Evolutionary conservation across 2,113 vertebrate species (phyloP).

Genomic region (Pseudorasbora parva): DNA sequence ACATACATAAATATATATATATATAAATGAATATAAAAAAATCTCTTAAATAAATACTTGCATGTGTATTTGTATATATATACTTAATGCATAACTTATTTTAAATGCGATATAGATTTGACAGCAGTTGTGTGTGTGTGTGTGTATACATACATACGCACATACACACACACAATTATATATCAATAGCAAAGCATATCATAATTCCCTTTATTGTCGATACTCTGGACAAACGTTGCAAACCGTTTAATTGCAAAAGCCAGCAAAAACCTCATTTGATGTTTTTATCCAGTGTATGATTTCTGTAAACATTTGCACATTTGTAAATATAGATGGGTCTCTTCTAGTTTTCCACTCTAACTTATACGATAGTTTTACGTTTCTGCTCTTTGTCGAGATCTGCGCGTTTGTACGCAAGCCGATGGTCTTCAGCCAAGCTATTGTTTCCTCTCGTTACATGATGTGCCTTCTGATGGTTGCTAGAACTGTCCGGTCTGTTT

Average conservation of each 20-base stretch:
- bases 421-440: constrained; percentile 64
- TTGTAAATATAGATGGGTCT: constrained; percentile 72
- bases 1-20: too few species aligned
- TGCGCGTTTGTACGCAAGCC: constrained; percentile 62
- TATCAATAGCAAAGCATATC: constrained; percentile 12
- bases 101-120: too few species aligned
- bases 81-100: too few species aligned
- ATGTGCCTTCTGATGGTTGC: constrained; percentile 74
- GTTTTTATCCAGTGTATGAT: constrained; percentile 66
- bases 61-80: too few species aligned
- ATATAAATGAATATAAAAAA: too few species aligned
- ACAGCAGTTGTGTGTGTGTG: too few species aligned
- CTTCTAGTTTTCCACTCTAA: constrained; percentile 51
- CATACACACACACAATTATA: too few species aligned
- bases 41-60: too few species aligned
- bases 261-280: constrained; percentile 81
- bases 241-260: constrained; percentile 68
- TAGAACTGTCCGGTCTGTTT: constrained; percentile 41
- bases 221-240: constrained; percentile 43
- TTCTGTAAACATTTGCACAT: constrained; percentile 83
- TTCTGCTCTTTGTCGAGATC: constrained; percentile 59
- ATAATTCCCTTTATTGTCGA: constrained; percentile 6
- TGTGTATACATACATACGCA: too few species aligned
- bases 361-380: constrained; percentile 22
- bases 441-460: constrained; percentile 64